Conservation (phyloP, 2,888 invertebrate species). For the Mythimna vitellina region DNA sequence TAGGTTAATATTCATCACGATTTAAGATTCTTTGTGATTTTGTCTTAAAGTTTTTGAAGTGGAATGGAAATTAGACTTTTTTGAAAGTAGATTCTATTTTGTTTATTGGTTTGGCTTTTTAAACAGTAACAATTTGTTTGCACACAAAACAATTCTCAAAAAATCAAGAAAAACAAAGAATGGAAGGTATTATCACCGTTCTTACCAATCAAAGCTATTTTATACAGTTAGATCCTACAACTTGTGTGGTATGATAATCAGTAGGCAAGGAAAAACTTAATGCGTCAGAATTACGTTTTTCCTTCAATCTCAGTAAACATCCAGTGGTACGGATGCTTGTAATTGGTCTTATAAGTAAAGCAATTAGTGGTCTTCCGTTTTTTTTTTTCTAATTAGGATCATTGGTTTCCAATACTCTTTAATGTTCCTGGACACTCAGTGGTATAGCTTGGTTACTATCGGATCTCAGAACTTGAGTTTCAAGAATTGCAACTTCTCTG, state of each 20-base stretch:
- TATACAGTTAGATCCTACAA: conserved; percentile 20
- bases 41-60: conserved; percentile 23
- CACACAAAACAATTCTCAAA: not conserved
- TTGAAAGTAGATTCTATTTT: not conserved
- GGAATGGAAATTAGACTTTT: not conserved
- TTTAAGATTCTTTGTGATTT: conserved; percentile 38
- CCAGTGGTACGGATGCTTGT: conserved; percentile 41
- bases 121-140: not conserved
- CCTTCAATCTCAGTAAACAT: conserved; percentile 39
- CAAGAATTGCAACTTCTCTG: not conserved
- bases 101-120: not conserved
- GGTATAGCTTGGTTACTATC: conserved; percentile 13
- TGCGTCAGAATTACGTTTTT: conserved; percentile 52
- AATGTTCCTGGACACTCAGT: conserved; percentile 37
- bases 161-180: not conserved
- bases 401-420: conserved; percentile 46
- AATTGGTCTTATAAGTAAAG: conserved; percentile 59
- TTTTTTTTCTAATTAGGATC: conserved; percentile 60
- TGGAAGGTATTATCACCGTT: not conserved
- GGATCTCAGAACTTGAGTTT: conserved; percentile 17
- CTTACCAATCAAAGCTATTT: conserved; percentile 5
- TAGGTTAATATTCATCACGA: conserved; percentile 53
- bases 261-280: conserved; percentile 41
- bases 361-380: conserved; percentile 54
- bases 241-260: conserved; percentile 57